Percentiles rank a stretch among this genome's conserved stretches.
Evolutionary conservation across 2,888 invertebrate species (phyloP).

Genomic region (Eristalis tenax): DNA sequence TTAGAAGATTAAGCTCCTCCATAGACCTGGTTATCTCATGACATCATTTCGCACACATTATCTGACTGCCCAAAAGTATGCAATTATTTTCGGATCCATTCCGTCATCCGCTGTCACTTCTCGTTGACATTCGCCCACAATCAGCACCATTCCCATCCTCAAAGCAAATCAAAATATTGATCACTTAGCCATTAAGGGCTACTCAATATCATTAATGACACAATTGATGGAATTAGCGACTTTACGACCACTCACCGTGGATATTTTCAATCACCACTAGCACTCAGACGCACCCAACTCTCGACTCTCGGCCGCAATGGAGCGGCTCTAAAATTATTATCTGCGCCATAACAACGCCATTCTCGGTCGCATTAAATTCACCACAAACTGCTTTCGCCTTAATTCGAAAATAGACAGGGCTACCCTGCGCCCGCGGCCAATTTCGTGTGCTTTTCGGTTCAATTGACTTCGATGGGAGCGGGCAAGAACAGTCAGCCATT

Average conservation of each 20-base stretch:
- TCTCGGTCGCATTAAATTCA: constrained; percentile 29
- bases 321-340: constrained; percentile 36
- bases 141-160: background rate
- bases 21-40: no score
- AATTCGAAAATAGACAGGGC: constrained; percentile 30
- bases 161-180: background rate
- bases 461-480: constrained; percentile 26
- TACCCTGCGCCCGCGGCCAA: background rate
- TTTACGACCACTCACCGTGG: background rate
- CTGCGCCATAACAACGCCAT: constrained; percentile 23
- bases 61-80: no score
- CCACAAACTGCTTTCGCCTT: constrained; percentile 30
- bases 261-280: background rate
- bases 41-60: no score
- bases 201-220: background rate
- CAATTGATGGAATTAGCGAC: background rate
- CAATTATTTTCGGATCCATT: no score
- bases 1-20: no score
- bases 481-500: constrained; percentile 11
- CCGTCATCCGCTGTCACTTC: background rate
- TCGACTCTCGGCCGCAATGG: background rate
- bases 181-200: background rate
- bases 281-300: background rate
- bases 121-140: background rate
- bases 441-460: constrained; percentile 27